Percentiles rank a stretch among this genome's conserved stretches.
phyloP scores from a whole-genome alignment of 2,797 vertebrate species.

The Triplophysa yarkandensis region DNA sequence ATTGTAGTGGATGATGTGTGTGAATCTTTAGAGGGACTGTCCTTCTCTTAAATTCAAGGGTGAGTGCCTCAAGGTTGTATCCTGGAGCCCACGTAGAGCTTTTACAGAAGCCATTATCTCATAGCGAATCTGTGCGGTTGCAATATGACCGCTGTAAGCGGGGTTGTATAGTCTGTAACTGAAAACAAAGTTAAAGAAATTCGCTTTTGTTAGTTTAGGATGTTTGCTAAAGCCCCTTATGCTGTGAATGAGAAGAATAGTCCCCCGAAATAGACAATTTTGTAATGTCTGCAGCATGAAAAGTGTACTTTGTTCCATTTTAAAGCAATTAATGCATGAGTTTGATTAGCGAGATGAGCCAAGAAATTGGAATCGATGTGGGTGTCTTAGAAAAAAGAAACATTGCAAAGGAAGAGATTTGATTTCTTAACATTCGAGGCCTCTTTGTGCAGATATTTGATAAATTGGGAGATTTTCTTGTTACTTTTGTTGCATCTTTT shows the following conservation, averaged over 20 bases:
- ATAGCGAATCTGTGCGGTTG: conserved; percentile 55
- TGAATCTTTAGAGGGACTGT: conserved; percentile 58
- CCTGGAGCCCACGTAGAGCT: conserved; percentile 22
- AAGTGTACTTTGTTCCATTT: conserved; percentile 63
- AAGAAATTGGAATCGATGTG: conserved; percentile 35
- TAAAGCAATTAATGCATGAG: conserved; percentile 74
- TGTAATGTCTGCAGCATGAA: conserved; percentile 64
- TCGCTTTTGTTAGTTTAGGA: conserved; percentile 41
- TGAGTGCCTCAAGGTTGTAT: conserved; percentile 33
- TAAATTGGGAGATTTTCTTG: conserved; percentile 46
- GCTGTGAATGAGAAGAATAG: conserved; percentile 51
- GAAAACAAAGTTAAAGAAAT: conserved; percentile 57
- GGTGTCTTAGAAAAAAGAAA: conserved; percentile 26
- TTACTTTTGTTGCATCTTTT: conserved; percentile 58
- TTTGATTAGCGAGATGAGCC: conserved; percentile 61
- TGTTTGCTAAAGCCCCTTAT: conserved; percentile 61
- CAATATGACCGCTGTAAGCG: conserved; percentile 48
- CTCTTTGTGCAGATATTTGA: conserved; percentile 46
- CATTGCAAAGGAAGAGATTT: conserved; percentile 25
- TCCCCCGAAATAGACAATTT: conserved; percentile 32
- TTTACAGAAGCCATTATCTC: conserved; percentile 48
- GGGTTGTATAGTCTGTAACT: conserved; percentile 54
- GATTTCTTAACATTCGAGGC: conserved; percentile 13
- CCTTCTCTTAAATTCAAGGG: conserved; percentile 56
- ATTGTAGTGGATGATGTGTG: conserved; percentile 73